phyloP scores from a whole-genome alignment of 1,140 invertebrate genomes.

The Drosophila neocordata region DNA sequence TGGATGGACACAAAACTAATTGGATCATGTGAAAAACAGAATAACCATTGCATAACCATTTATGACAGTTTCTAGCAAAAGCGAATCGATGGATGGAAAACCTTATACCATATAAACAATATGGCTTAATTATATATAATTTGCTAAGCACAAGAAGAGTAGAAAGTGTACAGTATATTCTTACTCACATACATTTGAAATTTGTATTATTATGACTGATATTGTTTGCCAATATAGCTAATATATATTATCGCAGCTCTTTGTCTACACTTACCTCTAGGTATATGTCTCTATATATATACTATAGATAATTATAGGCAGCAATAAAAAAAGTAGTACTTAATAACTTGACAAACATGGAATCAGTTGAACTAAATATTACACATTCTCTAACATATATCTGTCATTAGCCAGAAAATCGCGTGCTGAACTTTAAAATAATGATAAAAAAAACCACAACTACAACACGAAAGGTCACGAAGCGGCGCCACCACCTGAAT shows the following conservation, averaged over 20 bases:
- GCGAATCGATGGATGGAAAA: neutral
- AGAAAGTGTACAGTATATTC: neutral
- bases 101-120: neutral
- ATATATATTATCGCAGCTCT: neutral
- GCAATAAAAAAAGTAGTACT: too few relatives aligned
- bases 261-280: neutral
- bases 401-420: too few relatives aligned
- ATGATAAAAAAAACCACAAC: neutral
- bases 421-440: neutral
- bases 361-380: too few relatives aligned
- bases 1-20: neutral
- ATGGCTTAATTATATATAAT: neutral
- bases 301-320: neutral
- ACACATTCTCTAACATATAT: too few relatives aligned
- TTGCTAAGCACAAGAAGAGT: neutral
- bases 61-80: neutral
- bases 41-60: slow-evolving; percentile 29
- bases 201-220: neutral
- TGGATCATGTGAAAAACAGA: neutral
- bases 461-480: neutral
- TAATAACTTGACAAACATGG: too few relatives aligned
- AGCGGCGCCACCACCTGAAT: neutral
- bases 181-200: neutral
- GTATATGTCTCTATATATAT: too few relatives aligned
- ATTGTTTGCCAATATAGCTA: neutral